phyloP scores from a whole-genome alignment of 2,888 invertebrate species.

The Lepidochrysops patricia region DNA sequence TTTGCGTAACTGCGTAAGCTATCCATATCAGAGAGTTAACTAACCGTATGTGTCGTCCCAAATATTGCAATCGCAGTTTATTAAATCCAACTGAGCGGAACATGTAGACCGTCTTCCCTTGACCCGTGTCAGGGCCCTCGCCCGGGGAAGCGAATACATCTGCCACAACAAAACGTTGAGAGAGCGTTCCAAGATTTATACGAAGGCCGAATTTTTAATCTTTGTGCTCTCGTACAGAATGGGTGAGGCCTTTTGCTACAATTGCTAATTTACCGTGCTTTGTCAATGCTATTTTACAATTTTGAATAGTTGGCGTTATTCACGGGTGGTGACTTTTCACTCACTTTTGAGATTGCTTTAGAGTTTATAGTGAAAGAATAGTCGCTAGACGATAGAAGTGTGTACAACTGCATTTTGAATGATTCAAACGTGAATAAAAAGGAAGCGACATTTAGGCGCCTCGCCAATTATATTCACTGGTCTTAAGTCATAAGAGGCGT shows the following conservation, averaged over 20 bases:
- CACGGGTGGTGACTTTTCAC: too few species aligned
- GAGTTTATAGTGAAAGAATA: too few species aligned
- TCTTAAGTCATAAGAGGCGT: slow-evolving; percentile 2
- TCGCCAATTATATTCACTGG: background rate
- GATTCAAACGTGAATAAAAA: too few species aligned
- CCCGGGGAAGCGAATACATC: slow-evolving; percentile 6
- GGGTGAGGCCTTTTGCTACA: background rate
- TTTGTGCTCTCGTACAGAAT: background rate
- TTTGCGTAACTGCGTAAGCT: slow-evolving; percentile 1
- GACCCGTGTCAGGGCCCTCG: slow-evolving; percentile 33
- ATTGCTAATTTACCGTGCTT: background rate
- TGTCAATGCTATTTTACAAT: too few species aligned
- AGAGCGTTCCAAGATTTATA: slow-evolving; percentile 12
- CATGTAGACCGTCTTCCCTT: slow-evolving; percentile 28
- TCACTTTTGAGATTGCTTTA: too few species aligned
- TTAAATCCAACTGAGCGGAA: slow-evolving; percentile 40
- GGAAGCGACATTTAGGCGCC: too few species aligned
- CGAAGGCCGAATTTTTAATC: background rate
- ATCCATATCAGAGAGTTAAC: background rate
- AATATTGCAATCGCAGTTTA: slow-evolving; percentile 27
- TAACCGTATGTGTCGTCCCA: slow-evolving; percentile 11
- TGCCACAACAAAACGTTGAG: slow-evolving; percentile 12
- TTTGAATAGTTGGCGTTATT: background rate
- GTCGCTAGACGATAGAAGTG: too few species aligned
- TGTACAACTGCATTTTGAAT: too few species aligned